These are phyloP conservation scores for Hippocampus barbouri DNA, from an alignment of 2,113 vertebrate genomes.

Conservation along the genomic window DNA sequence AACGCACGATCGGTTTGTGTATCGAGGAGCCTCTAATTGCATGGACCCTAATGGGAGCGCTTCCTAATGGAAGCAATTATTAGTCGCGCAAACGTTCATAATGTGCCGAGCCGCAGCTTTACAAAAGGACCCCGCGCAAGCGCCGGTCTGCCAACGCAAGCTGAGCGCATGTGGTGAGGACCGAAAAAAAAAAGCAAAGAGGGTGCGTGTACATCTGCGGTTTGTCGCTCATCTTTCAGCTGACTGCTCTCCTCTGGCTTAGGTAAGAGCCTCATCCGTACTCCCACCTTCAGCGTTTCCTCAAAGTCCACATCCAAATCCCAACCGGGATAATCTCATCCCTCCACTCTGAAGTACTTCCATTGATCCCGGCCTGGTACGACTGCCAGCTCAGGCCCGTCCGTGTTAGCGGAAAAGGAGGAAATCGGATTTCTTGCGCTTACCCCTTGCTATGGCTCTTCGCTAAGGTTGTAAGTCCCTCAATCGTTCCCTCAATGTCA, in stretches of 20 bases:
- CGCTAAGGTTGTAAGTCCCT: conserved; percentile 59
- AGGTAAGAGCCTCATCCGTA: conserved; percentile 59
- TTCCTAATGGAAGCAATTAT: conserved; percentile 30
- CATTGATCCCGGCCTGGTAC: conserved; percentile 65
- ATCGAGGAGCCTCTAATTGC: conserved; percentile 34
- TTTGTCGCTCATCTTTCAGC: conserved; percentile 37
- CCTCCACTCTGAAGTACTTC: conserved; percentile 66
- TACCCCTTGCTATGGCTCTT: conserved; percentile 56
- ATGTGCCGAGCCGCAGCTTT: not conserved
- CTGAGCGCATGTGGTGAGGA: not conserved
- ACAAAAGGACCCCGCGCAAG: not conserved
- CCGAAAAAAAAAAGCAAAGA: not conserved
- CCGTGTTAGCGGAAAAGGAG: conserved; percentile 49
- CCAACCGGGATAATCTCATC: conserved; percentile 66
- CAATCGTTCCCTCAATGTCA: conserved; percentile 48
- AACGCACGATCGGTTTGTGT: conserved; percentile 21
- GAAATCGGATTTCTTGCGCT: conserved; percentile 65
- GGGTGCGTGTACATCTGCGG: conserved; percentile 1
- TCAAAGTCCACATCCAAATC: conserved; percentile 65
- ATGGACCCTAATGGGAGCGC: conserved; percentile 30
- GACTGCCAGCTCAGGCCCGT: conserved; percentile 60
- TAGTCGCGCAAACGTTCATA: conserved; percentile 5
- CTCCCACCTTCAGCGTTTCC: conserved; percentile 64
- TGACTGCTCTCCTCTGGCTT: conserved; percentile 38
- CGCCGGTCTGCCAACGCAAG: not conserved